Percentiles rank a stretch among this genome's conserved stretches.
These are phyloP conservation scores for Peromyscus aztecus DNA, from an alignment of 2,797 vertebrate genomes.

Conservation along the genomic window DNA sequence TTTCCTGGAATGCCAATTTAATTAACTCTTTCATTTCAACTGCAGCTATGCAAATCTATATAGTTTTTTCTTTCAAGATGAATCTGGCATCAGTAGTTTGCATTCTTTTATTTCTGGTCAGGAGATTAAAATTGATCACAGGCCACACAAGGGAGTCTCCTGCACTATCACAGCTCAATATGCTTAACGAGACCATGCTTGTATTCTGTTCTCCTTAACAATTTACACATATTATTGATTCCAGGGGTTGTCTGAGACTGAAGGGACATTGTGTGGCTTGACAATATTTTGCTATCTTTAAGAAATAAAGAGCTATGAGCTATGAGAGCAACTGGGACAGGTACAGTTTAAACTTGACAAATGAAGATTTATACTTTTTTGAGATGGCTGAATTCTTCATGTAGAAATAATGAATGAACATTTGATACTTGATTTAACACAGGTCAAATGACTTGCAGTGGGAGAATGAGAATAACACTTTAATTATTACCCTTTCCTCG, in stretches of 20 bases:
- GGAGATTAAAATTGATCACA: slow-evolving; percentile 91
- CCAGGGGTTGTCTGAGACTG: slow-evolving; percentile 82
- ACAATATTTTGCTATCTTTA: slow-evolving; percentile 85
- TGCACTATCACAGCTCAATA: slow-evolving; percentile 85
- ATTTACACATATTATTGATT: slow-evolving; percentile 88
- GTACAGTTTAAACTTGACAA: slow-evolving; percentile 88
- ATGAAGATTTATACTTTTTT: slow-evolving; percentile 88
- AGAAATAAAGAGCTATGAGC: slow-evolving; percentile 85
- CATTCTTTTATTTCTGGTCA: slow-evolving; percentile 86
- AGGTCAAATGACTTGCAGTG: slow-evolving; percentile 88
- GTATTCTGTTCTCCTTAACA: slow-evolving; percentile 85
- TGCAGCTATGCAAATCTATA: slow-evolving; percentile 86
- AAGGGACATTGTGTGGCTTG: slow-evolving; percentile 80
- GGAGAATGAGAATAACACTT: slow-evolving; percentile 83
- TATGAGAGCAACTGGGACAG: slow-evolving; percentile 82
- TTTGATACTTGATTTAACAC: slow-evolving; percentile 88
- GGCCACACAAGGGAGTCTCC: slow-evolving; percentile 85
- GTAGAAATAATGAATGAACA: slow-evolving; percentile 90
- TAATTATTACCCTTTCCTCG: slow-evolving; percentile 89
- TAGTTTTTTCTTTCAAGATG: slow-evolving; percentile 83
- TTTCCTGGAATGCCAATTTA: slow-evolving; percentile 84
- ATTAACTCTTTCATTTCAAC: slow-evolving; percentile 83
- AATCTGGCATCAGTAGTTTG: slow-evolving; percentile 84
- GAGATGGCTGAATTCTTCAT: slow-evolving; percentile 87
- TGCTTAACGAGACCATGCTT: slow-evolving; percentile 85